Evolutionary conservation across 2,888 invertebrate genomes (phyloP).

Genomic region (Tetheella fluctuosa): DNA sequence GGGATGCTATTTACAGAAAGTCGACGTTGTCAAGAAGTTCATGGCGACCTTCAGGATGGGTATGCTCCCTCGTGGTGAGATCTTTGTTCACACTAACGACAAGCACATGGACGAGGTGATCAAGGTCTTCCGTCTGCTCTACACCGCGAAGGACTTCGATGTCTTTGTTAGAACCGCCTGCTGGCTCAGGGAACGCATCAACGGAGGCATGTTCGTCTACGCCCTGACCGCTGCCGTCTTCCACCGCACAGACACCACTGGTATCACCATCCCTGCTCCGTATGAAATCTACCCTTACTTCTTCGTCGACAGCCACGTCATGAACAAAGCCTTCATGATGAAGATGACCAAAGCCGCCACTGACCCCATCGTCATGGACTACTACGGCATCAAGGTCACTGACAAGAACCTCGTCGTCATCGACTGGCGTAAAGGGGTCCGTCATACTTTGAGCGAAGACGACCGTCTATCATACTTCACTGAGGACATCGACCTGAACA

Average conservation of each 20-base stretch:
- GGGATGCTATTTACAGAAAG: constrained; percentile 62
- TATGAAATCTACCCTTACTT: constrained; percentile 91
- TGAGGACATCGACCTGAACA: constrained; percentile 90
- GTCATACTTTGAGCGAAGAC: constrained; percentile 83
- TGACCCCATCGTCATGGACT: constrained; percentile 79
- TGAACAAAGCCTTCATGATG: constrained; percentile 87
- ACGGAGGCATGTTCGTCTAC: constrained; percentile 90
- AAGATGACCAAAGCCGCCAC: constrained; percentile 85
- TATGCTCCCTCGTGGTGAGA: constrained; percentile 83
- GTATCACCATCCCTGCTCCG: constrained; percentile 87
- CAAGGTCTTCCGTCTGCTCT: constrained; percentile 85
- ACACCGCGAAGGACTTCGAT: constrained; percentile 88
- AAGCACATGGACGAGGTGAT: constrained; percentile 86
- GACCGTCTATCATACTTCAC: constrained; percentile 88
- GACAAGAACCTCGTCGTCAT: constrained; percentile 85
- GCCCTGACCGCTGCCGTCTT: constrained; percentile 87
- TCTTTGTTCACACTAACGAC: constrained; percentile 86
- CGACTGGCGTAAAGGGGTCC: constrained; percentile 87
- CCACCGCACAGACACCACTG: constrained; percentile 87
- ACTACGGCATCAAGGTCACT: constrained; percentile 78
- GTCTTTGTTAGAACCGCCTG: constrained; percentile 87
- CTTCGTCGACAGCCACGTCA: constrained; percentile 89
- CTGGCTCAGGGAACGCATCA: constrained; percentile 88
- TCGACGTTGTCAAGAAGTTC: constrained; percentile 85
- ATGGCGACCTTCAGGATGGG: constrained; percentile 81